These are phyloP conservation scores for Asarcornis scutulata DNA, from an alignment of 2,113 vertebrate genomes.

Conservation along the genomic window DNA sequence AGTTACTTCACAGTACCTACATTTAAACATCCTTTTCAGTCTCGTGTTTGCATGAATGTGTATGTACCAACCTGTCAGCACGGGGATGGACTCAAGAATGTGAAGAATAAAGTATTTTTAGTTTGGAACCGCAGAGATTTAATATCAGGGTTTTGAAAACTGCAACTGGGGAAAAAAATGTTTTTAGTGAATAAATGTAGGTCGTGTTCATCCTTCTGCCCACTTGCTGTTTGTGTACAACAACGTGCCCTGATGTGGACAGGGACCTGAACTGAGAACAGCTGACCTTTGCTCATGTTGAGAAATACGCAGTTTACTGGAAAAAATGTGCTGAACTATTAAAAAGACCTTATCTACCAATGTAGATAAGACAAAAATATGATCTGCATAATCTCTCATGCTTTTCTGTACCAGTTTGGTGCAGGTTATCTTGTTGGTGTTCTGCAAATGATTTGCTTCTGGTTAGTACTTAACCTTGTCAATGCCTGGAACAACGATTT, in stretches of 20 bases:
- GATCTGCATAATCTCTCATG: not conserved
- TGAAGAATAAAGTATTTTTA: not conserved
- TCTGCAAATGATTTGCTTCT: not conserved
- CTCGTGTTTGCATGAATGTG: rapidly evolving
- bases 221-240: not conserved
- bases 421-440: constrained; percentile 1
- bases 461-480: not conserved
- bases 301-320: not conserved
- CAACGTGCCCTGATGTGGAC: not conserved
- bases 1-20: not conserved
- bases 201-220: not conserved
- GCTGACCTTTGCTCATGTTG: not conserved
- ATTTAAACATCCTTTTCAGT: not conserved
- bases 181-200: not conserved
- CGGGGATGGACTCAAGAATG: not conserved
- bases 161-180: not conserved
- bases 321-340: not conserved
- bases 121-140: not conserved
- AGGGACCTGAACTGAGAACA: not conserved
- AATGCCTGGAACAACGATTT: not conserved
- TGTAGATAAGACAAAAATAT: not conserved
- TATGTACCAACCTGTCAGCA: not conserved
- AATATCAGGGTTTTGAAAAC: not conserved
- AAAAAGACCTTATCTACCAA: constrained; percentile 5
- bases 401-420: not conserved